Evolutionary conservation across 30 jellyfish, hydroid and myxozoan species (phyloP).

Genomic region (Clytia hemisphaerica): DNA sequence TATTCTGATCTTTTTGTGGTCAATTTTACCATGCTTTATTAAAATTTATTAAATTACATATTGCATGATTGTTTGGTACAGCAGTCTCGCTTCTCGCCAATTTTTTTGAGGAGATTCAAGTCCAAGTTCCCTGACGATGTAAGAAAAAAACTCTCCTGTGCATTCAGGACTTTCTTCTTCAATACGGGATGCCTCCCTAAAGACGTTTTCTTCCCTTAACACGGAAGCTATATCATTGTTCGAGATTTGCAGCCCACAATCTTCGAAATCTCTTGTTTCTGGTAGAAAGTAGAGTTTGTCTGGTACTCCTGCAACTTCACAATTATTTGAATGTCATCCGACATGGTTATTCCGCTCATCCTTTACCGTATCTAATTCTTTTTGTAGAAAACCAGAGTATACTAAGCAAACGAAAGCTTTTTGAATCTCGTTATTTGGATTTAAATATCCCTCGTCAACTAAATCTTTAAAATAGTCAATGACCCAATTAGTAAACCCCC

Average conservation of each 20-base stretch:
- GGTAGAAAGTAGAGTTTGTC: constrained; percentile 33
- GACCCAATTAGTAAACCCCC: too few species aligned
- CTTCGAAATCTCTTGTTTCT: not conserved
- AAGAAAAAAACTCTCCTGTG: too few species aligned
- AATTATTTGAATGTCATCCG: constrained; percentile 1
- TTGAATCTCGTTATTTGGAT: constrained; percentile 1
- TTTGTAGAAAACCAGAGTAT: constrained; percentile 15
- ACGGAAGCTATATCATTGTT: not conserved
- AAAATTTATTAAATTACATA: too few species aligned
- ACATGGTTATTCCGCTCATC: too few species aligned
- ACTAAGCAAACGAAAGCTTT: constrained; percentile 30
- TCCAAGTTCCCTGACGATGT: too few species aligned
- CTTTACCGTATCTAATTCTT: constrained; percentile 24
- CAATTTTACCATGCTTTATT: too few species aligned
- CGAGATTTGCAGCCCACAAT: not conserved
- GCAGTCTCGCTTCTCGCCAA: too few species aligned
- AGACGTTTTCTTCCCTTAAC: not conserved
- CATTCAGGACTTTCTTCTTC: not conserved
- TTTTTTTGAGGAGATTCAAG: too few species aligned
- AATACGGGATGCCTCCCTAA: not conserved
- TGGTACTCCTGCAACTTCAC: constrained; percentile 28
- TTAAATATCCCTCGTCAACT: constrained; percentile 12
- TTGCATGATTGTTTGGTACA: too few species aligned
- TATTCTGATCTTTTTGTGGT: too few species aligned
- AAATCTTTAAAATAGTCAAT: constrained; percentile 15